phyloP scores from a whole-genome alignment of 2,797 vertebrate species.

The Vireo griseus region DNA sequence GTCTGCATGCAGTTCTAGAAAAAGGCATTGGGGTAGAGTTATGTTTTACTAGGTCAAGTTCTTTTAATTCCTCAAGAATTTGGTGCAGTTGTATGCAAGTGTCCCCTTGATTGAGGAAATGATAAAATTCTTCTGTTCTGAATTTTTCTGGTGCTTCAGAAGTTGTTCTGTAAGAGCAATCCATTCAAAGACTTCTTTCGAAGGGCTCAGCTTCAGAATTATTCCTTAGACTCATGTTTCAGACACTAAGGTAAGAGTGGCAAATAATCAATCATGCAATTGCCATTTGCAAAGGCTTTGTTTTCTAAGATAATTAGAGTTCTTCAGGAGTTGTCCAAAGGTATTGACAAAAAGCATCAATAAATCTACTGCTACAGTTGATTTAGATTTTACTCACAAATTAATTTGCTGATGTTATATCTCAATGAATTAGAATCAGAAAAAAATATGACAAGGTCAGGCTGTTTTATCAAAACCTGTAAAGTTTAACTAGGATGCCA shows the following conservation, averaged over 20 bases:
- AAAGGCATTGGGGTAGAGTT: not conserved
- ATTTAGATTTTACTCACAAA: not conserved
- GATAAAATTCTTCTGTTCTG: not conserved
- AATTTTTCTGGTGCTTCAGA: not conserved
- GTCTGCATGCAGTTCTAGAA: not conserved
- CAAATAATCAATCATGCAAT: not conserved
- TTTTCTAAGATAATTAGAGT: conserved; percentile 16
- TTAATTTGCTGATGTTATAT: not conserved
- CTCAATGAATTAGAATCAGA: not conserved
- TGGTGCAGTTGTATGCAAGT: not conserved
- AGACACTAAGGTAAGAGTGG: not conserved
- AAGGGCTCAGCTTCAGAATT: not conserved
- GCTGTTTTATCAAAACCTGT: not conserved
- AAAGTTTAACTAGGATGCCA: not conserved
- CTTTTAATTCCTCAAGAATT: not conserved
- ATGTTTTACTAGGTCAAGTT: not conserved
- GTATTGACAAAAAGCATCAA: not conserved
- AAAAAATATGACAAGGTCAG: not conserved
- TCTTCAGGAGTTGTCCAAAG: conserved; percentile 3
- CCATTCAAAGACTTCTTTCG: not conserved
- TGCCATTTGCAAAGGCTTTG: not conserved
- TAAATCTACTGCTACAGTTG: not conserved
- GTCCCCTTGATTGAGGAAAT: not conserved
- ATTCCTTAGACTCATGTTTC: not conserved
- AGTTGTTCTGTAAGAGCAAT: not conserved